Conservation (phyloP, 2,888 invertebrate genomes). For the Diogma glabrata region DNA sequence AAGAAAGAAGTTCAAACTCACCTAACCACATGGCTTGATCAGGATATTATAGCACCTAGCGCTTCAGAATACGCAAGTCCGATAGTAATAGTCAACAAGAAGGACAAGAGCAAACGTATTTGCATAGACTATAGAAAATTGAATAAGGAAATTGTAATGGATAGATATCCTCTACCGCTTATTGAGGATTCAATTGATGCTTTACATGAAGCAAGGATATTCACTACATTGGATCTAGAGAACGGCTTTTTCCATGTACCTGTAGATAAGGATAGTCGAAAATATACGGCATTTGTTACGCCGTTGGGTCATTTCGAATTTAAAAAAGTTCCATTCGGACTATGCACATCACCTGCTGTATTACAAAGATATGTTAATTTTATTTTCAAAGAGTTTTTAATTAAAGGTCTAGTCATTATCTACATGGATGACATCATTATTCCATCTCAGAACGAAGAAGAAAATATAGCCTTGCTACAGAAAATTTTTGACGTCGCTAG, state of each 20-base stretch:
- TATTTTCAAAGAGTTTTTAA: too few relatives aligned
- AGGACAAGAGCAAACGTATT: neutral
- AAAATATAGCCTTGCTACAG: constrained; percentile 15
- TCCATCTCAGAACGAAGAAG: constrained; percentile 14
- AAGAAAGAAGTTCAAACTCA: neutral
- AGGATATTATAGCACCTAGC: neutral
- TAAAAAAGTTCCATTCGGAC: neutral
- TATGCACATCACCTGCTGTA: neutral
- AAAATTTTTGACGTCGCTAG: constrained; percentile 12
- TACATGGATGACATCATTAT: too few relatives aligned
- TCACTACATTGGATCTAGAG: neutral
- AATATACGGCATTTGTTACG: neutral
- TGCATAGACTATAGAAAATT: neutral
- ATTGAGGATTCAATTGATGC: neutral
- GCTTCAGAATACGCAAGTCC: neutral
- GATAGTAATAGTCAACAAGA: neutral
- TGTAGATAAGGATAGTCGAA: neutral
- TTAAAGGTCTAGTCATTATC: too few relatives aligned
- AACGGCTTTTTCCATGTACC: neutral
- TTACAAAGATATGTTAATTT: neutral
- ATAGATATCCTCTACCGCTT: neutral
- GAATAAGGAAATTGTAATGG: neutral
- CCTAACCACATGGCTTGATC: neutral
- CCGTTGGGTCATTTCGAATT: neutral
- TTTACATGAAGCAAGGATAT: neutral